Evolutionary conservation across 2,888 invertebrate species (phyloP), one percentile per base, ranked within the genome.

Genomic region (Erannis defoliaria): DNA sequence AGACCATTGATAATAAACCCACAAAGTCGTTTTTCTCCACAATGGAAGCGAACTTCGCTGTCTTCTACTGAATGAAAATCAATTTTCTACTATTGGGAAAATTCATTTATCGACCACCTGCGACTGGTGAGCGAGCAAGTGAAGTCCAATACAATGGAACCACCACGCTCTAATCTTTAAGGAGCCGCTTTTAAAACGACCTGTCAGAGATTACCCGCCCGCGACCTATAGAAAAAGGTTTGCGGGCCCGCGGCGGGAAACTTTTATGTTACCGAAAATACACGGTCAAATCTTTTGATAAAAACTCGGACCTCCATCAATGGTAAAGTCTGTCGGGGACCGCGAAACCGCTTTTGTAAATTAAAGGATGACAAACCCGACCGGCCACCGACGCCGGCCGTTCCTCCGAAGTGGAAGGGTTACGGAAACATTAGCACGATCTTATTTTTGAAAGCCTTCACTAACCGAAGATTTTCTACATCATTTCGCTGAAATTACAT

Each of bases 41-140:
- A 78, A 78, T 72, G 60, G 68, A 73, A 76, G 73, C 76, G 67
- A 64, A 65, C 70, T 80, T 78, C n/a, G n/a, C 78, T 76, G 35
- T 31, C 57, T 71, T 68, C 55, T 71, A 70, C 68, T 79, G 78
- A 84, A 83, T 80, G 79, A 78, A 85, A 87, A 86, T 84, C 81
- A 84, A 87, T 85, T 85, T 81, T 76, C 74, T 73, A 75, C 74
- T 73, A 76, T 78, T 77, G 76, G 74, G 77, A 82, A 83, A 85
- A 81, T 82, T 82, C 80, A 80, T 83, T 81, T 81, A 81, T 81
- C 78, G 83, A 80, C 82, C 86, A 86, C 86, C 86, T 86, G 85
- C 76, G 77, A 64, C 67, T 73, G 74, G 75, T 77, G 75, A 77
- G 82, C 86, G 78, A 85, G 85, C 83, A 82, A 77, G 69, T 77